These are phyloP conservation scores for Peucedramus taeniatus DNA, from an alignment of 2,113 vertebrate genomes.

Conservation along the genomic window DNA sequence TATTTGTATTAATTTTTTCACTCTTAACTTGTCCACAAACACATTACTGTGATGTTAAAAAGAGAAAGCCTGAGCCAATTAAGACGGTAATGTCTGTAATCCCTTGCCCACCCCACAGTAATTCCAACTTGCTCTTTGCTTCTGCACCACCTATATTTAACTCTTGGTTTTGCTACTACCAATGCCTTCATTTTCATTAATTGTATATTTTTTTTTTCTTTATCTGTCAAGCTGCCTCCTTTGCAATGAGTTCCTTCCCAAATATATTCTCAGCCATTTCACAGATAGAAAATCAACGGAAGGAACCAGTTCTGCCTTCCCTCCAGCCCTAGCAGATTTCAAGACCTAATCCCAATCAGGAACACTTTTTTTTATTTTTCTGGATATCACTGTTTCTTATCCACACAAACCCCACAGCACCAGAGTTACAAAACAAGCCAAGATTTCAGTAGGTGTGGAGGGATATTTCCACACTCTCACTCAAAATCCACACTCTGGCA, in stretches of 20 bases:
- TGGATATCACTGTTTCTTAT: not conserved
- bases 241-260: not conserved
- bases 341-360: not conserved
- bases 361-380: not conserved
- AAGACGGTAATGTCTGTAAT: not conserved
- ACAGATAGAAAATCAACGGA: not conserved
- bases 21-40: not conserved
- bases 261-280: not conserved
- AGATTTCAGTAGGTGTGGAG: not conserved
- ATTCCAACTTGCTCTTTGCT: not conserved
- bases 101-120: not conserved
- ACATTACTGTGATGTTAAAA: not conserved
- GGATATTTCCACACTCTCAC: fast-evolving
- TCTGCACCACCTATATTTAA: not conserved
- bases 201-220: not conserved
- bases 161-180: not conserved
- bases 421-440: not conserved
- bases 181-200: not conserved
- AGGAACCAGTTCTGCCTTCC: not conserved
- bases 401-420: not conserved
- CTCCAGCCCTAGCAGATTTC: not conserved
- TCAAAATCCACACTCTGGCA: not conserved
- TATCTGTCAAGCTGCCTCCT: not conserved
- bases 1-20: not conserved
- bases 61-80: not conserved